These are phyloP conservation scores for Platysteira castanea DNA, from an alignment of 2,113 vertebrate species.

Conservation along the genomic window DNA sequence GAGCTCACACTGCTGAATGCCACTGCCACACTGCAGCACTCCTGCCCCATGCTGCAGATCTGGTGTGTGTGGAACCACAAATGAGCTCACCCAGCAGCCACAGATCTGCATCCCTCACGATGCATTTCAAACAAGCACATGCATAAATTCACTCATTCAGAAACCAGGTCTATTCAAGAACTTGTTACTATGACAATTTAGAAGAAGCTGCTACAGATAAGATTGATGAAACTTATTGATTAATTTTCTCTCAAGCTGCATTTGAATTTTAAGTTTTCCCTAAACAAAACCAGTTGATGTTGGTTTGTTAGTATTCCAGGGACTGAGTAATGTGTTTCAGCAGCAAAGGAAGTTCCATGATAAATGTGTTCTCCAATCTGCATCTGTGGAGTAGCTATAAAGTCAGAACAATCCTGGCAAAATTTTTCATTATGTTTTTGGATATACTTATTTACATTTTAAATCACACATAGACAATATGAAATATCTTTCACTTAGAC, in stretches of 20 bases:
- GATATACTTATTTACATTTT: slow-evolving; percentile 83
- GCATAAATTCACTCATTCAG: slow-evolving; percentile 12
- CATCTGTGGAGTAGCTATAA: slow-evolving; percentile 75
- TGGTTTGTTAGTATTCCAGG: slow-evolving; percentile 67
- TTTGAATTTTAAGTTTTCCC: slow-evolving; percentile 67
- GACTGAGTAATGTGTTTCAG: slow-evolving; percentile 57
- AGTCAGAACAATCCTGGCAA: slow-evolving; percentile 77
- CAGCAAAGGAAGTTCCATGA: slow-evolving; percentile 70
- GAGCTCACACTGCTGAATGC: neutral
- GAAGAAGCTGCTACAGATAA: slow-evolving; percentile 28
- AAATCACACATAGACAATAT: slow-evolving; percentile 77
- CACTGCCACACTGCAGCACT: too few species aligned
- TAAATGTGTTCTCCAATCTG: slow-evolving; percentile 75
- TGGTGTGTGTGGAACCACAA: neutral
- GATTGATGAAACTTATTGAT: slow-evolving; percentile 65
- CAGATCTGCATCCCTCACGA: neutral
- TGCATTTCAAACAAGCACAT: neutral
- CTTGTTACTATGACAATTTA: slow-evolving; percentile 61
- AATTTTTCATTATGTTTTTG: slow-evolving; percentile 77
- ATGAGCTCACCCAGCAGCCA: neutral
- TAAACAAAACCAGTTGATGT: slow-evolving; percentile 35
- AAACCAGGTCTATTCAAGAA: slow-evolving; percentile 49
- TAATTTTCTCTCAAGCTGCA: slow-evolving; percentile 54
- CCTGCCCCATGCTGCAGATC: neutral
- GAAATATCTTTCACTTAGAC: slow-evolving; percentile 79